phyloP scores from a whole-genome alignment of 2,113 vertebrate genomes.

The Globicephala melas region DNA sequence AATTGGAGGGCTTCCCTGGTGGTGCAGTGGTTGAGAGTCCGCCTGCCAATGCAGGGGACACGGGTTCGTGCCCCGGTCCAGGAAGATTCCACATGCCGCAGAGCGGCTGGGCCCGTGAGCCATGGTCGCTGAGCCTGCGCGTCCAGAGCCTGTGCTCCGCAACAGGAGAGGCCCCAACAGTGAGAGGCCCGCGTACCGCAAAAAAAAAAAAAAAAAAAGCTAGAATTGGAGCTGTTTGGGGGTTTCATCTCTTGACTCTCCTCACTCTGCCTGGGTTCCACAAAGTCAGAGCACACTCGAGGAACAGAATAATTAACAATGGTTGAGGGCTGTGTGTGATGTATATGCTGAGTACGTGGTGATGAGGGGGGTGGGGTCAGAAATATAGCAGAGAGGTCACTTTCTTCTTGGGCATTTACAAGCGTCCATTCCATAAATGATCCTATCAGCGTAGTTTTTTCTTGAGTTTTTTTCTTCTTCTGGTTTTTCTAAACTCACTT shows the following conservation, averaged over 20 bases:
- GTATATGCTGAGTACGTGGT: rapidly evolving
- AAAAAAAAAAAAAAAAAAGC: neutral
- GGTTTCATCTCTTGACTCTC: neutral
- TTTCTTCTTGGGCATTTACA: neutral
- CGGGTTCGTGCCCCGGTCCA: too few relatives aligned
- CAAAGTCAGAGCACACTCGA: neutral
- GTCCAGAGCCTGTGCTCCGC: too few relatives aligned
- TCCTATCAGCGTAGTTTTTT: neutral
- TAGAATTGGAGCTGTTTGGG: neutral
- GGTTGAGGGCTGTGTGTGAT: neutral
- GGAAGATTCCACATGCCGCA: too few relatives aligned
- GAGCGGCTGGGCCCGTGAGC: too few relatives aligned
- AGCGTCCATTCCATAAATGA: neutral
- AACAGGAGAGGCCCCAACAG: too few relatives aligned
- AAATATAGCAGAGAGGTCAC: rapidly evolving
- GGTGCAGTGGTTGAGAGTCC: too few relatives aligned
- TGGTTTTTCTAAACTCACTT: neutral
- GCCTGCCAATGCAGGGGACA: too few relatives aligned
- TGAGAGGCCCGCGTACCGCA: too few relatives aligned
- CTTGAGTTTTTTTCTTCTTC: neutral
- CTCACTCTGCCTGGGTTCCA: neutral
- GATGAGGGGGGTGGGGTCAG: too few relatives aligned
- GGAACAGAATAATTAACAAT: rapidly evolving
- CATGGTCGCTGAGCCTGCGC: too few relatives aligned
- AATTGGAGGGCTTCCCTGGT: too few relatives aligned